These are phyloP conservation scores for Lophochroa leadbeateri DNA, from an alignment of 2,113 vertebrate species.

Conservation along the genomic window DNA sequence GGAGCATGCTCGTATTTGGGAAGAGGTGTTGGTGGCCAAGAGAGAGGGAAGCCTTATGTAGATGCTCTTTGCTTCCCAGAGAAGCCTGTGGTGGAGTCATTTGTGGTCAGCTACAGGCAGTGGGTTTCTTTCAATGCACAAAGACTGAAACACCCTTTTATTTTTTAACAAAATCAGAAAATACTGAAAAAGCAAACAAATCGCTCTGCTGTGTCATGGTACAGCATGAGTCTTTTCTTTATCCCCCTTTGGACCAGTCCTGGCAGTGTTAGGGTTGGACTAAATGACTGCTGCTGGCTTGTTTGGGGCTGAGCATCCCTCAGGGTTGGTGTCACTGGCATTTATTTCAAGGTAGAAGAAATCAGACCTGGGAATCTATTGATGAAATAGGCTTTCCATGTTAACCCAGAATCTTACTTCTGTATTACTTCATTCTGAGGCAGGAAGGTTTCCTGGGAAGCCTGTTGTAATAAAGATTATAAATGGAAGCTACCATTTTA, in stretches of 20 bases:
- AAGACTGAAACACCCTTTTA: background rate
- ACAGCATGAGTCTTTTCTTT: background rate
- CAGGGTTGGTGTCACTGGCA: background rate
- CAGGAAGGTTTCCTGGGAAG: conserved; percentile 11
- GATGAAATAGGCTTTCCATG: background rate
- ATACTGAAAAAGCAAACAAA: background rate
- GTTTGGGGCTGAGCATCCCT: background rate
- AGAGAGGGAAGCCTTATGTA: background rate
- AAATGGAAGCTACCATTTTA: background rate
- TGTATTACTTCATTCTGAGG: background rate
- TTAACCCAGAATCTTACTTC: background rate
- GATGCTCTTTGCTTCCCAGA: background rate
- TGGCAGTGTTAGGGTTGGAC: background rate
- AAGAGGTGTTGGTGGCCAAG: background rate
- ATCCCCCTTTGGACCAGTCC: background rate
- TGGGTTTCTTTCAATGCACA: background rate
- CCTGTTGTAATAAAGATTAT: conserved; percentile 12
- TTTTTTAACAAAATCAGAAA: background rate
- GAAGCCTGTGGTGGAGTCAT: background rate
- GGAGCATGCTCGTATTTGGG: background rate
- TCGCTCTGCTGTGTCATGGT: background rate
- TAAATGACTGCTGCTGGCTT: background rate
- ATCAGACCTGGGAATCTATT: background rate
- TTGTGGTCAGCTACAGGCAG: background rate
- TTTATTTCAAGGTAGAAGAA: background rate